These are phyloP conservation scores for Cantharis lateralis DNA, from an alignment of 2,888 invertebrate species.

Conservation along the genomic window DNA sequence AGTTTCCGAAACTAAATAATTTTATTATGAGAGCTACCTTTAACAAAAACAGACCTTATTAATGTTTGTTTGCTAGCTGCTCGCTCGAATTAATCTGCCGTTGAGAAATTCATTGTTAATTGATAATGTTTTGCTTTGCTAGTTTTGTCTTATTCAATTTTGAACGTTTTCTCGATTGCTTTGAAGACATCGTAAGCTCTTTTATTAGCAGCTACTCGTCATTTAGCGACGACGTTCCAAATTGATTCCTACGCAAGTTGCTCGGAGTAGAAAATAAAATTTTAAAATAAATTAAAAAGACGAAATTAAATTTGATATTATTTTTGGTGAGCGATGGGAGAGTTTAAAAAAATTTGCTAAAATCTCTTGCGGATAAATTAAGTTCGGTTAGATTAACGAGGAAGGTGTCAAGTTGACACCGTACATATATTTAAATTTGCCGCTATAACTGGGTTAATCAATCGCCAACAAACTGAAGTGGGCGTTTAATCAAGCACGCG, in stretches of 20 bases:
- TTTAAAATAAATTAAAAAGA: neutral
- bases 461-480: slow-evolving; percentile 21
- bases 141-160: neutral
- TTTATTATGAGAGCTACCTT: neutral
- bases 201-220: neutral
- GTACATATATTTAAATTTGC: neutral
- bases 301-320: neutral
- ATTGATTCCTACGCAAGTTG: neutral
- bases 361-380: neutral
- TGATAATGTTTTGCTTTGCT: neutral
- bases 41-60: neutral
- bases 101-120: neutral
- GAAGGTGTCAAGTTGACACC: neutral
- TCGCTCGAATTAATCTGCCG: neutral
- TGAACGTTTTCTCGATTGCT: neutral
- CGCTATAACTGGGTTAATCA: slow-evolving; percentile 27
- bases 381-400: neutral
- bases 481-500: slow-evolving; percentile 27
- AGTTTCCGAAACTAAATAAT: neutral
- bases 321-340: neutral
- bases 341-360: neutral
- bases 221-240: too few relatives aligned
- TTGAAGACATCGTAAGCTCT: neutral
- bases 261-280: too few relatives aligned
- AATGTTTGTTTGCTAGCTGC: neutral